phyloP scores from a whole-genome alignment of 2,888 invertebrate species.

The Dilophus febrilis region DNA sequence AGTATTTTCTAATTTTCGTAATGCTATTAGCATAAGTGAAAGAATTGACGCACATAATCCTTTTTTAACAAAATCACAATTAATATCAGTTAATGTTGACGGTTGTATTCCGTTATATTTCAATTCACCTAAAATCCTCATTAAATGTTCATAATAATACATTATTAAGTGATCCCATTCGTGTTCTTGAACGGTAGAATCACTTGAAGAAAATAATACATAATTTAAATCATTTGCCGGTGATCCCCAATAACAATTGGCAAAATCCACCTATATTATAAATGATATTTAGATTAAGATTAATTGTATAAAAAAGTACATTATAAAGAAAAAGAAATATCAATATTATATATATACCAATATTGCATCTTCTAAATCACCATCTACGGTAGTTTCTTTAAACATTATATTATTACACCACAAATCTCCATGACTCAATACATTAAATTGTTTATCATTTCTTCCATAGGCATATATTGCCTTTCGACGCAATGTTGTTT shows the following conservation, averaged over 20 bases:
- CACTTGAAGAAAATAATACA: constrained; percentile 3
- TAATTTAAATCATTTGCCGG: constrained; percentile 5
- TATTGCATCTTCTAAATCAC: not conserved
- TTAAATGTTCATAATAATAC: constrained; percentile 2
- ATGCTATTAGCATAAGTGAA: not conserved
- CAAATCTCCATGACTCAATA: constrained; percentile 5
- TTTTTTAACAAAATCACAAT: constrained; percentile 2
- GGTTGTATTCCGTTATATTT: constrained; percentile 3
- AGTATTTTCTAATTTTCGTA: not conserved
- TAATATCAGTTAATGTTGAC: constrained; percentile 1
- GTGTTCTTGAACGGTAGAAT: not conserved
- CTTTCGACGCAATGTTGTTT: not conserved
- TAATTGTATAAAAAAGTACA: too few species aligned
- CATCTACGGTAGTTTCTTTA: not conserved
- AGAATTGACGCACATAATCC: constrained; percentile 2
- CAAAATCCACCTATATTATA: constrained; percentile 5
- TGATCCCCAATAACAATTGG: constrained; percentile 3
- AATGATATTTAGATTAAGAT: too few species aligned
- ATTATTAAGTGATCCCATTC: constrained; percentile 3
- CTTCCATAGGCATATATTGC: constrained; percentile 1
- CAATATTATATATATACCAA: not conserved
- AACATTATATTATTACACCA: constrained; percentile 6
- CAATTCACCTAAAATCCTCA: not conserved
- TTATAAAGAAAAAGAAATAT: too few species aligned
- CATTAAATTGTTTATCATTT: constrained; percentile 1